phyloP scores from a whole-genome alignment of 2,113 vertebrate species.

The Psammodynastes pulverulentus region DNA sequence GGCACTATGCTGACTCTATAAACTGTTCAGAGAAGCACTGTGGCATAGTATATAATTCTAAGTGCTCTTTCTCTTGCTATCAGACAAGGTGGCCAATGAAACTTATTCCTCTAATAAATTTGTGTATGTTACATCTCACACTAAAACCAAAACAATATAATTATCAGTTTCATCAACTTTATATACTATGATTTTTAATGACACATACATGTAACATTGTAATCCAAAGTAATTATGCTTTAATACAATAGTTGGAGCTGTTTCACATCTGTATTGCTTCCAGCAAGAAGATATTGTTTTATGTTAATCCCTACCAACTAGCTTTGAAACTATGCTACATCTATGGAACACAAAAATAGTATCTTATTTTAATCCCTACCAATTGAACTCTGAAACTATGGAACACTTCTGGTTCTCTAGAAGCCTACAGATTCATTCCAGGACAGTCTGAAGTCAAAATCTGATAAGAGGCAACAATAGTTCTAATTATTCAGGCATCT shows the following conservation, averaged over 20 bases:
- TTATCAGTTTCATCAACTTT: neutral
- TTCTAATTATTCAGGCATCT: neutral
- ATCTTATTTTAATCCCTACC: neutral
- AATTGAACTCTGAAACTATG: neutral
- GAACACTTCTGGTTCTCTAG: neutral
- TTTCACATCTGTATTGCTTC: neutral
- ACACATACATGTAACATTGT: neutral
- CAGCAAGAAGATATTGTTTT: neutral
- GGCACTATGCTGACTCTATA: neutral
- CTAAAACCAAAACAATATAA: constrained; percentile 10
- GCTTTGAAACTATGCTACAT: neutral
- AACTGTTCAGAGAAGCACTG: neutral
- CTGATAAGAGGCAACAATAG: neutral
- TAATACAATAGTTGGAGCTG: neutral
- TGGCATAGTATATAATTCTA: neutral
- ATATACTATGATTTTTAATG: neutral
- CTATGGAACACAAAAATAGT: neutral
- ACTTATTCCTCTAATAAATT: constrained; percentile 40
- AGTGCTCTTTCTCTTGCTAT: neutral
- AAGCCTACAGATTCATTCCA: neutral
- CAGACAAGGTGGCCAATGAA: neutral
- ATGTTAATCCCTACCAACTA: neutral
- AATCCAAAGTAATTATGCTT: neutral
- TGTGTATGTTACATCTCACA: constrained; percentile 42
- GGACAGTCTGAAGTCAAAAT: neutral